Evolutionary conservation across 2,888 invertebrate species (phyloP).

Genomic region (Athripsodes cinereus): DNA sequence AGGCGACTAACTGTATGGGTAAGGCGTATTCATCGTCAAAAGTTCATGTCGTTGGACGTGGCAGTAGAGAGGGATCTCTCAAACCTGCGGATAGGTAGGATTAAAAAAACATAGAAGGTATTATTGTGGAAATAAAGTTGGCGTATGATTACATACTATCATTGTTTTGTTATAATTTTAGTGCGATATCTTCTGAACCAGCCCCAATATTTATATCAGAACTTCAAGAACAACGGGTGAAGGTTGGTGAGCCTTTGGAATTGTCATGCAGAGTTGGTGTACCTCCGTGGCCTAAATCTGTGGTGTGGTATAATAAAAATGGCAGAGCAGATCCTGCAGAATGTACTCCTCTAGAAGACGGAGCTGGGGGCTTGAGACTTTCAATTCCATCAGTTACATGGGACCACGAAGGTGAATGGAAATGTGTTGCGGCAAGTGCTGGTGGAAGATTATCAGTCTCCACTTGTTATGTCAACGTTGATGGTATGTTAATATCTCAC

Average conservation of each 20-base stretch:
- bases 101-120: too few species aligned
- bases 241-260: constrained; percentile 69
- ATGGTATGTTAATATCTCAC: too few species aligned
- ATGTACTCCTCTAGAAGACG: constrained; percentile 73
- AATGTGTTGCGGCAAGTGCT: constrained; percentile 75
- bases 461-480: constrained; percentile 68
- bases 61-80: constrained; percentile 62
- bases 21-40: constrained; percentile 75
- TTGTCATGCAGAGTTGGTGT: constrained; percentile 75
- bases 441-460: constrained; percentile 72
- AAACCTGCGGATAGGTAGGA: constrained; percentile 61
- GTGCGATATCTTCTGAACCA: constrained; percentile 56
- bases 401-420: constrained; percentile 84
- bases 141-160: too few species aligned
- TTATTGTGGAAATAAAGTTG: background rate
- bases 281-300: constrained; percentile 78
- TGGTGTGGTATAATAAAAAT: constrained; percentile 82
- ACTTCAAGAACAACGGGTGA: constrained; percentile 66
- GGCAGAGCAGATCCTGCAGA: constrained; percentile 66
- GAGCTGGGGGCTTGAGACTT: constrained; percentile 73
- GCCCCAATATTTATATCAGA: constrained; percentile 75
- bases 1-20: constrained; percentile 86
- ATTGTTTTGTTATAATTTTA: constrained; percentile 29
- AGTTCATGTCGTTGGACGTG: constrained; percentile 72
- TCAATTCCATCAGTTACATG: constrained; percentile 71